Evolutionary conservation across 2,888 invertebrate species (phyloP).

Genomic region (Glyphotaelius pellucidus): DNA sequence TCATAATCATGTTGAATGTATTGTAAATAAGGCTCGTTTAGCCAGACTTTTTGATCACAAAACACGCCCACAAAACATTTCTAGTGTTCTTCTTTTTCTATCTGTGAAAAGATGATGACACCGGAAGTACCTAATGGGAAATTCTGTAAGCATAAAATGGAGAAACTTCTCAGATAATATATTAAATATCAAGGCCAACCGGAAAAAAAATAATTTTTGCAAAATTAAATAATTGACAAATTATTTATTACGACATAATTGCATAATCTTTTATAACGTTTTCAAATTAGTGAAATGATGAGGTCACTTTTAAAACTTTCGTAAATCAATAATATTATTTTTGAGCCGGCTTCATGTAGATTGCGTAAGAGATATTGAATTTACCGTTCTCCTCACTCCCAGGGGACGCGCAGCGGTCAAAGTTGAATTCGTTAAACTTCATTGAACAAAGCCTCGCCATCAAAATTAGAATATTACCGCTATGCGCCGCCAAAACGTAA

Average conservation of each 20-base stretch:
- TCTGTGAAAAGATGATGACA: not conserved
- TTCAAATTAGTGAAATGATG: not conserved
- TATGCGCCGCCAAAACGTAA: not conserved
- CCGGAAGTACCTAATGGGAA: not conserved
- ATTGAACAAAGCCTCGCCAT: not conserved
- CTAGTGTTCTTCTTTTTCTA: no score
- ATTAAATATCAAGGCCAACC: not conserved
- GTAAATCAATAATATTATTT: not conserved
- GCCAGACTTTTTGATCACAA: no score
- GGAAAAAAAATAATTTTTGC: not conserved
- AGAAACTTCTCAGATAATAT: not conserved
- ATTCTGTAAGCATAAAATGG: no score
- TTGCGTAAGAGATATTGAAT: constrained; percentile 20
- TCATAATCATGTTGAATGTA: no score
- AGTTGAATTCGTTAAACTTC: not conserved
- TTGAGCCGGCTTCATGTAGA: not conserved
- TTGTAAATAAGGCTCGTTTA: no score
- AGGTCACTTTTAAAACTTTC: not conserved
- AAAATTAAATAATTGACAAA: not conserved
- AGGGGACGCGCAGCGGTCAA: not conserved
- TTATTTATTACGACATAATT: not conserved
- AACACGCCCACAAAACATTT: not conserved
- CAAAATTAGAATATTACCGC: not conserved
- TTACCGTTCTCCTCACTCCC: not conserved
- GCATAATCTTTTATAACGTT: not conserved